phyloP scores from a whole-genome alignment of 2,888 invertebrate species.

The Seladonia tumulorum region DNA sequence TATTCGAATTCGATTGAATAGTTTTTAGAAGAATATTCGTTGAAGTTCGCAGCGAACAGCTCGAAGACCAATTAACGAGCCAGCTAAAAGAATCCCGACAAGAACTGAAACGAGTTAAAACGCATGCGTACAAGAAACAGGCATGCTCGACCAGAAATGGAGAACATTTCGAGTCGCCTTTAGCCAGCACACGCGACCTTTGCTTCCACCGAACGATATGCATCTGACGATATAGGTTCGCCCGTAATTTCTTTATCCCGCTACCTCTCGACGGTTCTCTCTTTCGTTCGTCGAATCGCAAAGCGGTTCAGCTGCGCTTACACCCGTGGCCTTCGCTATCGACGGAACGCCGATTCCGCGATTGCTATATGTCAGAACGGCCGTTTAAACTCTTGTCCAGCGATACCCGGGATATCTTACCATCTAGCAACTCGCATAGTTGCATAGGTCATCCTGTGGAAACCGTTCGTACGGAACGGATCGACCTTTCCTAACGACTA shows the following conservation, averaged over 20 bases:
- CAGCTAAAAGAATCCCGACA: not conserved
- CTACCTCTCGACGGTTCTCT: not conserved
- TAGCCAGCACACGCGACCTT: slow-evolving; percentile 26
- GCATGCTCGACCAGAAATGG: not conserved
- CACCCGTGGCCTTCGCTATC: slow-evolving; percentile 39
- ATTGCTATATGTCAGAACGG: slow-evolving; percentile 48
- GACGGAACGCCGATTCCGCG: slow-evolving; percentile 20
- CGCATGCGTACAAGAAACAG: not conserved
- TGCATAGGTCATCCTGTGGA: slow-evolving; percentile 53
- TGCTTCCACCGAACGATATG: slow-evolving; percentile 15
- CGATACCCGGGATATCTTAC: slow-evolving; percentile 15
- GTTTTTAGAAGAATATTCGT: not conserved
- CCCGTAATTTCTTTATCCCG: slow-evolving; percentile 41
- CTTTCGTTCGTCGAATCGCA: not conserved
- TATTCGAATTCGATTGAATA: too few relatives aligned
- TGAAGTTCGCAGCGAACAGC: not conserved
- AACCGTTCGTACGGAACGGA: slow-evolving; percentile 25
- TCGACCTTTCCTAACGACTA: slow-evolving; percentile 46
- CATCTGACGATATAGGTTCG: slow-evolving; percentile 35
- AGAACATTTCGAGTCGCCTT: slow-evolving; percentile 1
- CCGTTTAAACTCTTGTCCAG: slow-evolving; percentile 33
- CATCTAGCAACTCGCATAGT: slow-evolving; percentile 47
- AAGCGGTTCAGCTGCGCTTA: slow-evolving; percentile 12
- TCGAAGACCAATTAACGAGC: not conserved
- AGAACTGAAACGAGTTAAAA: not conserved